Evolutionary conservation across 2,113 vertebrate species (phyloP).

Genomic region (Baryphthengus martii): DNA sequence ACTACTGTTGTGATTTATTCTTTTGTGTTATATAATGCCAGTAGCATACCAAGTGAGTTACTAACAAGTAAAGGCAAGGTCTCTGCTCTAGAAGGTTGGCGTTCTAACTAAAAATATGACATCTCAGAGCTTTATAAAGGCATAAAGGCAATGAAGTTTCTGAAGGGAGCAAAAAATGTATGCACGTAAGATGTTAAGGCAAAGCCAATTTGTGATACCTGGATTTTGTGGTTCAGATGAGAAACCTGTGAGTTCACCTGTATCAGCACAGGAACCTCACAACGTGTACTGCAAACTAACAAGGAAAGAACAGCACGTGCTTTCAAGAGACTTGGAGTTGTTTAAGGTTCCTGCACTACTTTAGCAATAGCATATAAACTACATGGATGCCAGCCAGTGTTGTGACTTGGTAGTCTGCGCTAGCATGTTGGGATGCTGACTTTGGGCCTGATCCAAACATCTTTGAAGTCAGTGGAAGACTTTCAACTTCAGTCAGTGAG

Average conservation of each 20-base stretch:
- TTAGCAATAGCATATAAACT: neutral
- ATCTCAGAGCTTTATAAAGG: neutral
- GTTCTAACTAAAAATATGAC: neutral
- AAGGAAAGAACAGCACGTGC: neutral
- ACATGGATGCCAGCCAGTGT: neutral
- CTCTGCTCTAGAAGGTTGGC: neutral
- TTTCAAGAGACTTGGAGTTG: neutral
- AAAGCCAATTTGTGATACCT: neutral
- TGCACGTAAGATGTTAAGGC: neutral
- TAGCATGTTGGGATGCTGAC: neutral
- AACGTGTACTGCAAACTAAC: neutral
- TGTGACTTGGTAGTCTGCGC: neutral
- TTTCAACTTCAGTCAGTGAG: neutral
- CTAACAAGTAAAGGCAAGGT: neutral
- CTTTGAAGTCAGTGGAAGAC: conserved; percentile 16
- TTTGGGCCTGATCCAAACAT: neutral
- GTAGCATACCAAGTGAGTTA: neutral
- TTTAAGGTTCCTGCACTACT: neutral
- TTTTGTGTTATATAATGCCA: neutral
- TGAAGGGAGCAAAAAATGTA: neutral
- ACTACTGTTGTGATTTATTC: neutral
- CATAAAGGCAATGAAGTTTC: neutral
- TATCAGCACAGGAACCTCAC: neutral
- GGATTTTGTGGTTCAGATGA: neutral
- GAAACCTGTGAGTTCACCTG: neutral